phyloP scores from a whole-genome alignment of 2,113 vertebrate species.

The Xenopus tropicalis region DNA sequence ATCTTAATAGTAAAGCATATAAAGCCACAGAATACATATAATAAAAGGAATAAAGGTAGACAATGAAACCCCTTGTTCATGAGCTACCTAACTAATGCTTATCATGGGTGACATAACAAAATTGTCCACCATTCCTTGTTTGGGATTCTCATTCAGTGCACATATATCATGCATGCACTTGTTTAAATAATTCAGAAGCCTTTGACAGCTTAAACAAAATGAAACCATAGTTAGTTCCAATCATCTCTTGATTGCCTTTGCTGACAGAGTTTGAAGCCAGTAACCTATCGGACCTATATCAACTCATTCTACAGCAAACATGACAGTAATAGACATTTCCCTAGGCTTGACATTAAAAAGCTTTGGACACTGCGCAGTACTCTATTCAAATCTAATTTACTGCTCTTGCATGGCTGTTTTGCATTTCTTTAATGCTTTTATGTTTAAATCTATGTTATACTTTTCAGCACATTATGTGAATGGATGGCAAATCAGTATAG shows the following conservation, averaged over 20 bases:
- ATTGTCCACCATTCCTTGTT: not conserved
- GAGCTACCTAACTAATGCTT: not conserved
- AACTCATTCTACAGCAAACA: slow-evolving; percentile 43
- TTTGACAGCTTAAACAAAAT: slow-evolving; percentile 26
- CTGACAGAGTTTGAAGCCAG: slow-evolving; percentile 46
- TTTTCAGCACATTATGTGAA: slow-evolving; percentile 16
- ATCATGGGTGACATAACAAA: not conserved
- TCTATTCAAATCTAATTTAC: slow-evolving; percentile 46
- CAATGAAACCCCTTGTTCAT: not conserved
- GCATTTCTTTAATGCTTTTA: slow-evolving; percentile 34
- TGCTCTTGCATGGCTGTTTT: slow-evolving; percentile 41
- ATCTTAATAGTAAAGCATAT: too few species aligned
- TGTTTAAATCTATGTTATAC: slow-evolving; percentile 20
- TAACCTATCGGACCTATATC: slow-evolving; percentile 45
- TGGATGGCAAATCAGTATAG: slow-evolving; percentile 26
- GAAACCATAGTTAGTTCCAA: slow-evolving; percentile 14
- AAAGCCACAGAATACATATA: too few species aligned
- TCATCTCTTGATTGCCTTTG: slow-evolving; percentile 44
- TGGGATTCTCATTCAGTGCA: not conserved
- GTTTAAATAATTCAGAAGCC: slow-evolving; percentile 8
- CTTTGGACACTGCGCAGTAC: slow-evolving; percentile 41
- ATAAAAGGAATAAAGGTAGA: too few species aligned
- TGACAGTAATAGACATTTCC: slow-evolving; percentile 39
- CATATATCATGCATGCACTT: not conserved
- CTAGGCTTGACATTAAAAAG: slow-evolving; percentile 48